A percentile compares a stretch with the other conserved stretches of the same genome.
Conservation (phyloP, 2,797 vertebrate species). For the Coreius guichenoti region DNA sequence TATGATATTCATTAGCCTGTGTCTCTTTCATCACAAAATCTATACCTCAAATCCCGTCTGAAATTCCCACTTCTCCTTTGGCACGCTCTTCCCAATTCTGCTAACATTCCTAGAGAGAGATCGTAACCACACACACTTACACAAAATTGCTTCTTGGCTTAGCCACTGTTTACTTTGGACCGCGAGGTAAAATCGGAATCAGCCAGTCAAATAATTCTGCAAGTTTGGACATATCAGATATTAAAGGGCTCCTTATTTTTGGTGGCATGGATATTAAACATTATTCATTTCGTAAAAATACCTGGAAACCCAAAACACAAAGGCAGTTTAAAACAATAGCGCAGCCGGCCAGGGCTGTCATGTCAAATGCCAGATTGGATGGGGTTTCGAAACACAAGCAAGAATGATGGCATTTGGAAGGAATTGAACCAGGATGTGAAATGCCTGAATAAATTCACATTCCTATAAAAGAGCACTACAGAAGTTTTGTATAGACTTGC, state of each 20-base stretch:
- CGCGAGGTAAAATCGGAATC: slow-evolving; percentile 34
- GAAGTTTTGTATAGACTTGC: slow-evolving; percentile 3
- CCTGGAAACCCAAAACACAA: slow-evolving; percentile 32
- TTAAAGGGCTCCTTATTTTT: slow-evolving; percentile 60
- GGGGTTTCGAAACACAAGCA: slow-evolving; percentile 12
- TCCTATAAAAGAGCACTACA: slow-evolving; percentile 10
- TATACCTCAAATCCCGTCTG: slow-evolving; percentile 15
- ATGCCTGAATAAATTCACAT: slow-evolving; percentile 30
- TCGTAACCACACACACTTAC: slow-evolving; percentile 21
- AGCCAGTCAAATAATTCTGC: slow-evolving; percentile 68
- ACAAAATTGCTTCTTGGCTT: slow-evolving; percentile 65
- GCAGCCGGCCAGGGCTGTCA: slow-evolving; percentile 1
- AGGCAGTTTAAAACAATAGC: slow-evolving; percentile 32
- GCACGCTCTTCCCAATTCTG: slow-evolving; percentile 28
- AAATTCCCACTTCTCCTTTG: slow-evolving; percentile 9
- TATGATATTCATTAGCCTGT: slow-evolving; percentile 7
- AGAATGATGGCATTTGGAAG: slow-evolving; percentile 36
- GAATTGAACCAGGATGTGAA: slow-evolving; percentile 40
- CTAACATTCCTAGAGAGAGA: slow-evolving; percentile 39
- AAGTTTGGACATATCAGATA: slow-evolving; percentile 59
- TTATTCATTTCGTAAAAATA: slow-evolving; percentile 53
- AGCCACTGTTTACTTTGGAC: slow-evolving; percentile 75
- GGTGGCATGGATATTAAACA: slow-evolving; percentile 57
- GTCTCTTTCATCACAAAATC: slow-evolving; percentile 24
- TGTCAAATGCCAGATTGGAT: slow-evolving; percentile 27